Evolutionary conservation across 2,797 vertebrate species (phyloP), one percentile per base, ranked within the genome.

Genomic region (Myotis findleyi): DNA sequence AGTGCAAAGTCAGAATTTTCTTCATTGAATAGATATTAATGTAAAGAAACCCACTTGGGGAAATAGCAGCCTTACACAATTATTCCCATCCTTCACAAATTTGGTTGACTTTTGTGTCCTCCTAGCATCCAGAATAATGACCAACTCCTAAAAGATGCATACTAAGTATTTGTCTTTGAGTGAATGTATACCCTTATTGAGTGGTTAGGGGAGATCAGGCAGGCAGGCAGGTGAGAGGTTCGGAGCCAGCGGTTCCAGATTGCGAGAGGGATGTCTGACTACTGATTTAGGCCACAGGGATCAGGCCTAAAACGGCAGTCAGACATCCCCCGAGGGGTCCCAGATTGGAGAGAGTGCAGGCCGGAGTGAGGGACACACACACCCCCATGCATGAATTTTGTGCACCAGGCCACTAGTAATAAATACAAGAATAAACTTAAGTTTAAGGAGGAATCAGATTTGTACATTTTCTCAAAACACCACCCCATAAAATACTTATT

Each of bases 11-110:
- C 33, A 83, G 93, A 89, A 91, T 3, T 76, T 86, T 82, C 85
- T 55, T 68, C 72, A 79, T 1, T 77, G 44, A 76, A 55, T 82
- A 89, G 41, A 89, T 23, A 80, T 33, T 73, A 91, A 94, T 47
- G 30, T 89, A 90, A 93, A 92, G 20, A 38, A 95, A 88, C 17
- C 66, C 36, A 82, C 64, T 93, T 44, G 38, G 27, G 51, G 38
- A 94, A 93, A 95, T 2, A 66, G 49, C 33, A 80, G 41, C 82
- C 76, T 83, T 82, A 38, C 25, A 91, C 85, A 96, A 84, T 93
- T 84, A 94, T 84, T 76, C 86, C 57, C 71, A 49, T 69, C 27
- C 44, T 89, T 95, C 47, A 87, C 49, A 79, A 86, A 77, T 81
- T 87, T 82, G 44, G 66, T 53, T 92, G 59, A 62, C 49, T 80